Evolutionary conservation across 2,888 invertebrate species (phyloP), one percentile per base, ranked within the genome.

Genomic region (Teleiodes luculella): DNA sequence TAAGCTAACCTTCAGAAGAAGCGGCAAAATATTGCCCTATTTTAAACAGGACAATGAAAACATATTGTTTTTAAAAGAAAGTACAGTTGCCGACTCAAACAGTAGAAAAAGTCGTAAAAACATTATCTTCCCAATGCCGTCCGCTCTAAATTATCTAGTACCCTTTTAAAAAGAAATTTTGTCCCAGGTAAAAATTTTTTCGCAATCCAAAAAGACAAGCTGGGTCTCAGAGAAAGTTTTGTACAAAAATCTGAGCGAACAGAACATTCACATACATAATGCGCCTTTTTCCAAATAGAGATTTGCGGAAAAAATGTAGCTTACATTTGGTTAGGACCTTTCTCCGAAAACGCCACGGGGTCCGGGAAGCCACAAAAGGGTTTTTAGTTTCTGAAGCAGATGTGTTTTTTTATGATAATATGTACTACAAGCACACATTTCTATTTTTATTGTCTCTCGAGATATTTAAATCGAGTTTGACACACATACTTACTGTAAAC

Each of bases 371-470:
- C 73, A 85, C 84, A 86, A 86, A 87, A 83, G 86, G 87, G 86
- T 83, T 87, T 86, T 79, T 68, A 65, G 78, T 87, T 84, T 83
- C 86, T 80, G 74, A 74, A 76, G 79, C 80, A 83, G 79, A 81
- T 80, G 80, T 63, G 41, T 60, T 72, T 78, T 74, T 72, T 39
- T 18, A 8, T 48, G 13, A n/a, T n/a, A 31, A 36, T 35, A 47
- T 47, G 31, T 33, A 16, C 18, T 47, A 33, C 47, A n/a, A n/a
- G n/a, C n/a, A n/a, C n/a, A 47, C 28, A 28, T 45, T 45, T 45
- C 28, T 11, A 18, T 33, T 33, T 33, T 3, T 11, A 11, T 8
- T 37, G 3, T 46, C 16, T 46, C 46, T 14, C 31, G 31, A 30
- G 46, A 31, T 31, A 11, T 30, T 18, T 13, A 31, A 47, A 47